Percentiles rank a stretch among this genome's conserved stretches.
Conservation (phyloP, 2,888 invertebrate genomes). For the Helleia helle region DNA sequence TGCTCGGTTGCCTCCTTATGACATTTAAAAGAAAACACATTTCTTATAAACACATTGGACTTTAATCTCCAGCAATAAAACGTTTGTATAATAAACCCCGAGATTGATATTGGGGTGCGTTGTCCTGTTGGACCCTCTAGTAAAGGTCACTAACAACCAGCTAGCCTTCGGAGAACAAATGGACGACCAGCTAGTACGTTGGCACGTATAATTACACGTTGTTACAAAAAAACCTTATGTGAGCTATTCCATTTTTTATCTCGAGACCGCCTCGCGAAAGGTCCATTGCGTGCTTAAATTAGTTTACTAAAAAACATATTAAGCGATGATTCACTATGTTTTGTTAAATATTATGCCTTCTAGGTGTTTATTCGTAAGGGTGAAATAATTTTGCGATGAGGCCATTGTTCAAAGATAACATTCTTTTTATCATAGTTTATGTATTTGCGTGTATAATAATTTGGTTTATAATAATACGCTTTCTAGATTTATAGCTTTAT, state of each 20-base stretch:
- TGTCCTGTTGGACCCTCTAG: too few species aligned
- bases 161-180: conserved; percentile 38
- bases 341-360: neutral
- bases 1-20: too few species aligned
- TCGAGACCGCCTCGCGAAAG: conserved; percentile 34
- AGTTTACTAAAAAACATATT: neutral
- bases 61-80: too few species aligned
- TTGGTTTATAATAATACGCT: too few species aligned
- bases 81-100: neutral
- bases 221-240: conserved; percentile 26
- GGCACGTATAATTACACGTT: conserved; percentile 53
- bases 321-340: conserved; percentile 1
- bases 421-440: too few species aligned
- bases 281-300: conserved; percentile 20
- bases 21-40: too few species aligned
- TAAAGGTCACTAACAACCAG: conserved; percentile 68
- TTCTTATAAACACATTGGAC: too few species aligned
- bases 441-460: too few species aligned
- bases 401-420: neutral
- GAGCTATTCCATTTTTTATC: conserved; percentile 34
- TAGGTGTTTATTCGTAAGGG: conserved; percentile 1
- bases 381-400: neutral
- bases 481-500: too few species aligned
- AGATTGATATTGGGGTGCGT: conserved; percentile 2
- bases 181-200: conserved; percentile 41